Evolutionary conservation across 2,888 invertebrate genomes (phyloP), one percentile per base, ranked within the genome.

Genomic region (Oasisia sp.): DNA sequence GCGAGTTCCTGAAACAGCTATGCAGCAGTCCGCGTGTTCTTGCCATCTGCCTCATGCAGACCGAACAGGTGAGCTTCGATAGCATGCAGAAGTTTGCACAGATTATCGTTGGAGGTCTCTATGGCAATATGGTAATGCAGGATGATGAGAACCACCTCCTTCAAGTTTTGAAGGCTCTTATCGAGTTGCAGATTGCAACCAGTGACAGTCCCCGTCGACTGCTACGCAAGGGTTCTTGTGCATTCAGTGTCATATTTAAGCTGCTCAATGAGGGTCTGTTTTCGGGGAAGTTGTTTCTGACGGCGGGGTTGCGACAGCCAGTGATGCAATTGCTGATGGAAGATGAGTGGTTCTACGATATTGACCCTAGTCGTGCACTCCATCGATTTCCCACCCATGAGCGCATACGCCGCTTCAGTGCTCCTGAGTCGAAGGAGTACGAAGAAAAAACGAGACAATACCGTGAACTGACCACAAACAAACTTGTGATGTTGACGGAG

Each of bases 201-300:
- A 97, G 97, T 93, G 97, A 98, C 93, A 97, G 98, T 94, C 97
- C 97, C 2, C 95, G 97, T 8, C 95, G 98, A 95, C 97, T 99
- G 94, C 97, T 99, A 90, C 97, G 96, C 0, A 94, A 98, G 89
- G 98, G 98, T 92, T 98, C 98, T 8, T 98, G 98, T 95, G 98
- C 99, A 4, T 98, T 99, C 95, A 97, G 98, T 27, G 97, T 98
- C 19, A 97, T 99, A 90, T 99, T 98, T 97, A 98, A 98, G 90
- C 97, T 98, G 92, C 98, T 99, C 95, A 98, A 98, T 92, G 99
- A 99, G 95, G 98, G 98, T 0, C 97, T 99, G 94, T 98, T 98
- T 94, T 98, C 99, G 0, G 98, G 99, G 0, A 98, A 99, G 94
- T 97, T 99, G 95, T 99, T 99, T 97, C 97, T 99, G 38, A 98